Evolutionary conservation across 2,797 vertebrate species (phyloP), one percentile per base, ranked within the genome.

Genomic region (Eulemur coronatus): DNA sequence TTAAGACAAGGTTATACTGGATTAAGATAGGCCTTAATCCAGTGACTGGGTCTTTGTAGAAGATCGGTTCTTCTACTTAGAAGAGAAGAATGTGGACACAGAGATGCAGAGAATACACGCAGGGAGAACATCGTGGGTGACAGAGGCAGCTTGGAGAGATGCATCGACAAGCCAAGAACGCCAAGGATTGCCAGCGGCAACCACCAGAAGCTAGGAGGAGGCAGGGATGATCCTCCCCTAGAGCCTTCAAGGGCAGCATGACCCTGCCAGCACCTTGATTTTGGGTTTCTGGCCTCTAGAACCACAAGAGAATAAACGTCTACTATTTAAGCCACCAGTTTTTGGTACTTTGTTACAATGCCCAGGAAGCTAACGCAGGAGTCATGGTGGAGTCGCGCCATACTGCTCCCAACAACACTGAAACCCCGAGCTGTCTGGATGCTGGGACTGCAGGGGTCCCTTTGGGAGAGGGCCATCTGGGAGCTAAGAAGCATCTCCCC

Each of bases 11-110:
- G 7, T 61, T 82, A 57, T 30, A 57, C 22, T 55, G 35, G n/a
- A 89, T 69, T 50, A 75, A 46, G n/a, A 15, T 41, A 38, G 70
- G 70, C 35, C 61, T 94, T 63, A 78, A 88, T 82, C 6, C 78
- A 86, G 15, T n/a, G 65, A 52, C 38, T 28, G 78, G 18, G 17
- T 67, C 33, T 35, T 18, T 18, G n/a, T n/a, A n/a, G 33, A 67
- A 67, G 63, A 67, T 9, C 8, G 0, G 63, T 35, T 67, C 33
- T 59, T 20, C 1, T 41, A 80, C 17, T 48, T 13, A 28, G 22
- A 76, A 79, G 79, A 70, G 20, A n/a, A n/a, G 33, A 43, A 43
- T n/a, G 10, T 33, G 63, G 43, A 78, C n/a, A 46, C 28, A 76
- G 43, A 92, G 46, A 80, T 7, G 46, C 38, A 35, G 72, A 79